Percentiles rank a stretch among this genome's conserved stretches.
These are phyloP conservation scores for Smutsia gigantea DNA, from an alignment of 2,797 vertebrate species.

Conservation along the genomic window DNA sequence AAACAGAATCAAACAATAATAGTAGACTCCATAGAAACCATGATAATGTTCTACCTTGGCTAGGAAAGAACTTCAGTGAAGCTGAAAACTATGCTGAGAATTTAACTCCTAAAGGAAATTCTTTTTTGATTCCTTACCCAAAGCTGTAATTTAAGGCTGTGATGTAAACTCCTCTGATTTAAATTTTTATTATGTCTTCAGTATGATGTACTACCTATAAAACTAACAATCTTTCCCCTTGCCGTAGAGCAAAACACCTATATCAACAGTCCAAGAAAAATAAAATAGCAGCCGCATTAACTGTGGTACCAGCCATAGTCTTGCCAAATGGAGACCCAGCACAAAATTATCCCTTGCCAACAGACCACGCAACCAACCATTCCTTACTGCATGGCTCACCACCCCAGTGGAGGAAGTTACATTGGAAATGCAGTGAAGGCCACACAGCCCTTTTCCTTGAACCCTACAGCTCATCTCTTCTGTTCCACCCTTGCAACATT, in stretches of 20 bases:
- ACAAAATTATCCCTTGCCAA: neutral
- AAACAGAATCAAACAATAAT: neutral
- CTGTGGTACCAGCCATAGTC: neutral
- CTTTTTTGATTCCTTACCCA: neutral
- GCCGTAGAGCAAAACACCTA: conserved; percentile 60
- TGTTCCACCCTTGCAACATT: neutral
- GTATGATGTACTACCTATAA: conserved; percentile 11
- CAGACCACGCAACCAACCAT: neutral
- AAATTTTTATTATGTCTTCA: conserved; percentile 1
- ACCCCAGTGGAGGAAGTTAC: neutral
- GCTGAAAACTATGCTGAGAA: neutral
- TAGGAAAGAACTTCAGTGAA: neutral
- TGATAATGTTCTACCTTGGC: rapidly evolving
- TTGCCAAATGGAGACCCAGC: neutral
- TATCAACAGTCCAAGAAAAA: neutral
- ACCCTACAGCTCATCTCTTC: neutral
- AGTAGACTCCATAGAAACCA: neutral
- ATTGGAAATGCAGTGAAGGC: neutral
- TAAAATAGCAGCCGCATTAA: neutral
- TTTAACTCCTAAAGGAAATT: neutral
- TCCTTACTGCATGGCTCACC: neutral
- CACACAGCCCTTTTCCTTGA: neutral
- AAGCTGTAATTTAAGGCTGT: neutral
- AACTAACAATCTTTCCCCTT: neutral
- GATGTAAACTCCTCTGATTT: neutral